Conservation (phyloP, 2,797 vertebrate genomes). For the Sandelia bainsii region DNA sequence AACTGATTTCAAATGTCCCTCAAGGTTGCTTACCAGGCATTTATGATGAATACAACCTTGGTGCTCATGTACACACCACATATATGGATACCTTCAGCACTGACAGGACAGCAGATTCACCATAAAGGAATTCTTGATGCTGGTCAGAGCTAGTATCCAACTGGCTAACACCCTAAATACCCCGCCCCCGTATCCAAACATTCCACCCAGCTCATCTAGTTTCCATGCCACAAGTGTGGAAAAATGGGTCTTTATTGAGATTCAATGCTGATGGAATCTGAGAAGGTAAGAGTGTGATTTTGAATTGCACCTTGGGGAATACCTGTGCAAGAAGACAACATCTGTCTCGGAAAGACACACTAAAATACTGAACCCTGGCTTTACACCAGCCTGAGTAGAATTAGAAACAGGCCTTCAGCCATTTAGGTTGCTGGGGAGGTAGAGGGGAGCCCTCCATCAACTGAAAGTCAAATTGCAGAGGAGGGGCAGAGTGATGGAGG, state of each 20-base stretch:
- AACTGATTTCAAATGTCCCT: not conserved
- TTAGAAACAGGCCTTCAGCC: conserved; percentile 59
- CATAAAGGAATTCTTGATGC: conserved; percentile 1
- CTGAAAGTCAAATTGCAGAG: conserved; percentile 38
- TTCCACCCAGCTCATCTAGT: not conserved
- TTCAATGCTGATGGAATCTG: conserved; percentile 32
- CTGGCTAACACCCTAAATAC: conserved; percentile 11
- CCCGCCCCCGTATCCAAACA: conserved; percentile 3
- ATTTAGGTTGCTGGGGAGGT: conserved; percentile 37
- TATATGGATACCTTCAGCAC: conserved; percentile 1
- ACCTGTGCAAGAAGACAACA: conserved; percentile 52
- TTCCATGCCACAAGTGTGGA: conserved; percentile 25
- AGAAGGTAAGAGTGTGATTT: conserved; percentile 55
- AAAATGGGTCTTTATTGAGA: conserved; percentile 26
- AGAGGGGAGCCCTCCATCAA: conserved; percentile 63
- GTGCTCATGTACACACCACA: conserved; percentile 7
- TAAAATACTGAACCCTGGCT: conserved; percentile 56
- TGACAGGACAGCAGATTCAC: conserved; percentile 21
- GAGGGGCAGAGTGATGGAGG: conserved; percentile 48
- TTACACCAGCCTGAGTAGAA: conserved; percentile 65
- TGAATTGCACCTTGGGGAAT: conserved; percentile 60
- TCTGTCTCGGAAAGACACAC: conserved; percentile 51
- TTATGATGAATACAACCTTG: not conserved
- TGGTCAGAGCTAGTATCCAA: conserved; percentile 16
- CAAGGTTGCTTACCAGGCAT: not conserved